Evolutionary conservation across 1,140 invertebrate genomes (phyloP).

Genomic region (Leptonema lineaticorne): DNA sequence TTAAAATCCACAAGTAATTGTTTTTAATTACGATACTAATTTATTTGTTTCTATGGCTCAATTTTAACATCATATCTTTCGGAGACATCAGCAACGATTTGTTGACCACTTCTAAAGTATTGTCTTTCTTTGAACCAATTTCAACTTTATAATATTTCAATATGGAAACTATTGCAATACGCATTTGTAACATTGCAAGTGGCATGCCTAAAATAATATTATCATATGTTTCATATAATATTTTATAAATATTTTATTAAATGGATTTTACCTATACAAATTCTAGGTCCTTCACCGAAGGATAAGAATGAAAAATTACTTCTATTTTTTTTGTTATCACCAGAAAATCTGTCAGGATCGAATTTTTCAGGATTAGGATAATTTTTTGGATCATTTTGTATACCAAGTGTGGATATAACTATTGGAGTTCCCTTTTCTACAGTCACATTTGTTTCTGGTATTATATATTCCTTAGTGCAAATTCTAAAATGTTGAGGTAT

Average conservation of each 20-base stretch:
- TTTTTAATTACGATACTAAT: too few relatives aligned
- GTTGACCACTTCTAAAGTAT: constrained; percentile 6
- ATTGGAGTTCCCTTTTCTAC: constrained; percentile 53
- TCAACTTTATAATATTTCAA: constrained; percentile 45
- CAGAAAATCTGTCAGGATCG: constrained; percentile 49
- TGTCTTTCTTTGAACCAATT: neutral
- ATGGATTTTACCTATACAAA: constrained; percentile 54
- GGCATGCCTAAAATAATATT: constrained; percentile 37
- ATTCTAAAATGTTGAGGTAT: constrained; percentile 39
- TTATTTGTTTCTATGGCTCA: neutral
- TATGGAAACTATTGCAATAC: constrained; percentile 48
- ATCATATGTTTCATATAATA: neutral
- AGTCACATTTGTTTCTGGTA: constrained; percentile 51
- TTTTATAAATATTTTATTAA: neutral
- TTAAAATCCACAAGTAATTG: too few relatives aligned
- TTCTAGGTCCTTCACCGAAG: constrained; percentile 59
- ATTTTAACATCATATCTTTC: constrained; percentile 2
- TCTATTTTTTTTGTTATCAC: constrained; percentile 42
- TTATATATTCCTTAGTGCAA: constrained; percentile 43
- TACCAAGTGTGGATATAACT: constrained; percentile 51
- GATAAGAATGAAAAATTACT: constrained; percentile 50
- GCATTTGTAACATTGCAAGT: constrained; percentile 52
- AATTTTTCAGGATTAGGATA: constrained; percentile 50
- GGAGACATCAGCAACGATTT: neutral
- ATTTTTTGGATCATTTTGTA: constrained; percentile 47